A percentile compares a stretch with the other conserved stretches of the same genome.
Conservation (phyloP, 2,113 vertebrate species). For the Zingel zingel region DNA sequence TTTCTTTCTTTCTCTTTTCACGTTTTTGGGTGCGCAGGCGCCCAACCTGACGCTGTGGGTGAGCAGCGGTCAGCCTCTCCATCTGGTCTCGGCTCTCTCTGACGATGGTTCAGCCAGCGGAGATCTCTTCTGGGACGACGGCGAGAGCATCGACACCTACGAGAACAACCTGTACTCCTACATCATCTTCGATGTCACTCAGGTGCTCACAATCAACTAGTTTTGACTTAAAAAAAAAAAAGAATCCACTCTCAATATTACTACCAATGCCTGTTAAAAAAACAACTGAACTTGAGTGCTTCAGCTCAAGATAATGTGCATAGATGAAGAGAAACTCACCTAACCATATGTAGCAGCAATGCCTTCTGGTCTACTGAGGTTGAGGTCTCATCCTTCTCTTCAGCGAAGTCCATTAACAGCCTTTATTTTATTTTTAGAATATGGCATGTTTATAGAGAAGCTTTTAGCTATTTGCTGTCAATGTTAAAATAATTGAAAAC, state of each 20-base stretch:
- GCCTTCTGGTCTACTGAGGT: neutral
- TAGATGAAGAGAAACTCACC: neutral
- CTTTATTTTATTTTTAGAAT: neutral
- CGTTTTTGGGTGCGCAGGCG: conserved; percentile 72
- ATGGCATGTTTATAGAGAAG: neutral
- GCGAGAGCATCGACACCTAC: conserved; percentile 87
- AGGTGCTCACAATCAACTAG: conserved; percentile 77
- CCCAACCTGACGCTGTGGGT: conserved; percentile 84
- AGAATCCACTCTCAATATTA: neutral
- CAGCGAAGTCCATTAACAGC: neutral
- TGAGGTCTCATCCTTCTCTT: neutral
- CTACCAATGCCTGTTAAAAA: neutral
- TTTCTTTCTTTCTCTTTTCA: neutral
- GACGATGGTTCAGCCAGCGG: conserved; percentile 79
- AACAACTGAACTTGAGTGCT: neutral
- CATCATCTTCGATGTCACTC: conserved; percentile 82
- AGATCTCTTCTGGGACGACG: conserved; percentile 91
- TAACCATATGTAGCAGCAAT: neutral
- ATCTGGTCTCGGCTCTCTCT: conserved; percentile 83
- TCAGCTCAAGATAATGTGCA: neutral
- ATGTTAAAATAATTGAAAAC: neutral
- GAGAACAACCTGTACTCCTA: conserved; percentile 86
- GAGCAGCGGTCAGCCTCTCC: conserved; percentile 86
- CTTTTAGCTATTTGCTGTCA: neutral
- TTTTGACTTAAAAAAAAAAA: neutral